Evolutionary conservation across 2,113 vertebrate species (phyloP), one percentile per base, ranked within the genome.

Genomic region (Phyllostomus discolor): DNA sequence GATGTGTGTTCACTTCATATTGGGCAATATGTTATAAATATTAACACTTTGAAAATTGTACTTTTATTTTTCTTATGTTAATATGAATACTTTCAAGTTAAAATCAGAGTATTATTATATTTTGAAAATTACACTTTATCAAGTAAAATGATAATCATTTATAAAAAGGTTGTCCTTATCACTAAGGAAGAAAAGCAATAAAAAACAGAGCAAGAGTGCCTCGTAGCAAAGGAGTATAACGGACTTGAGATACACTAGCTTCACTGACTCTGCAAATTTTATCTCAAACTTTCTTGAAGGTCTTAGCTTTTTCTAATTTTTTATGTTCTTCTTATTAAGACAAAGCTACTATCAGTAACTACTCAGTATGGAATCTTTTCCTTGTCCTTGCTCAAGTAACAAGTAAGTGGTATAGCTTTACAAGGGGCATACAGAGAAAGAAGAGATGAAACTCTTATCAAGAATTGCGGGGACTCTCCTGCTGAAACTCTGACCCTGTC

Each of bases 31-130:
- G 43, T 33, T 79, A 84, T 46, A 73, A 59, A 69, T 84, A 75
- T 50, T 84, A 79, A 69, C 22, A 8, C 38, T 59, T 91, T 43
- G 3, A 80, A 81, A 73, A 81, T 41, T 75, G 26, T 62, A 64
- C 14, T 79, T 95, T 79, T 70, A 48, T 33, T 73, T 38, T 10
- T 91, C 24, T 52, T 90, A 43, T 4, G 88, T 91, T 66, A 52
- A 87, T 81, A 66, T 24, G 12, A 91, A 87, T 54, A 31, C 4
- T 46, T 80, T 35, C 8, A 66, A n/a, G 69, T 72, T 80, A 52
- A 81, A 54, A 54, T 94, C 5, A 72, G 86, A 78, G 52, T 82
- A 24, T 43, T 43, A 24, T 86, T 90, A 57, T 46, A 66, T 2
- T 46, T 43, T 72, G 9, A 54, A 82, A 86, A 46, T 91, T 91